Evolutionary conservation across 2,797 vertebrate genomes (phyloP), one percentile per base, ranked within the genome.

Genomic region (Coracias cyanogaster): DNA sequence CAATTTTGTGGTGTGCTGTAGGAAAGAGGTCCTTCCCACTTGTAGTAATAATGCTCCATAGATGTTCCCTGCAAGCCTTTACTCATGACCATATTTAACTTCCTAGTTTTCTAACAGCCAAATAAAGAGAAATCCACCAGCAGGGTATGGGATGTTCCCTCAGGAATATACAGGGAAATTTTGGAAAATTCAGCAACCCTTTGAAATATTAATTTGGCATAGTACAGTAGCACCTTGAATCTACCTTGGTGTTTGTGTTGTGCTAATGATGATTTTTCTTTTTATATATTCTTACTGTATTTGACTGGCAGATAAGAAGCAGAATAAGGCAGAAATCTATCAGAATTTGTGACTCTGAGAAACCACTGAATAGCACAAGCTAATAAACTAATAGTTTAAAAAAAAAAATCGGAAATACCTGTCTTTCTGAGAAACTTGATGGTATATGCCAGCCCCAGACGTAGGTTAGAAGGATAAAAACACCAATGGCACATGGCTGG

Each of bases 401-500:
- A 5, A 13, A 39, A 33, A 22, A 8, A 49, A 16, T 45, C 3
- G 11, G 25, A 41, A 82, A 26, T 12, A 52, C 2, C 2, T 14
- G 10, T 29, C 16, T 52, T 93, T 73, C 37, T 70, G 83, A 92
- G 64, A 66, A 80, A 62, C 7, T 39, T 51, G 10, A 31, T 3
- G 1, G 25, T 69, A 8, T 33, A 46, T 33, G 37, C 45, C 51
- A 74, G 22, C 17, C 12, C 33, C 61, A 52, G 20, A 74, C 6
- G 5, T 8, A 28, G 28, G 33, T 39, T 60, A 65, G 37, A 83
- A 22, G 22, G 29, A 49, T 31, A 69, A 83, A 90, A 78, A 11
- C 18, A 29, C 3, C 41, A 78, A 2, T 46, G 37, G 16, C 16
- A 19, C 17, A 10, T 0, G 2, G 20, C 9, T 7, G 8, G 14